Percentiles rank a stretch among this genome's conserved stretches.
phyloP scores from a whole-genome alignment of 2,888 invertebrate species.

The Selenia dentaria region DNA sequence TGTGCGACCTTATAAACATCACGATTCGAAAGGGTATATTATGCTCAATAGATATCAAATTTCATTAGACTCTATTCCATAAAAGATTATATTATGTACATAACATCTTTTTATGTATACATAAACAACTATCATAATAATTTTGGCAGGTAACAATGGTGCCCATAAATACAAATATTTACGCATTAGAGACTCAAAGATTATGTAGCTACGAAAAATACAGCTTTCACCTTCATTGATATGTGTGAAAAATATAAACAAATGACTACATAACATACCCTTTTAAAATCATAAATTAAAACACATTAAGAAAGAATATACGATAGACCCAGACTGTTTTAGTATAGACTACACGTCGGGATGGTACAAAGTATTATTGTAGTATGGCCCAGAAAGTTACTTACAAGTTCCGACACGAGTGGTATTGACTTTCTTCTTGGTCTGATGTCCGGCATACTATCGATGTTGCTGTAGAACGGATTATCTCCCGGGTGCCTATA shows the following conservation, averaged over 20 bases:
- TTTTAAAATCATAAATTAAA: slow-evolving; percentile 18
- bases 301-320: slow-evolving; percentile 7
- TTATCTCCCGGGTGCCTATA: slow-evolving; percentile 96
- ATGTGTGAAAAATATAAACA: too few relatives aligned
- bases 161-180: too few relatives aligned
- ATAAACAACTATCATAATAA: too few relatives aligned
- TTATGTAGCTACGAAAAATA: too few relatives aligned
- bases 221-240: too few relatives aligned
- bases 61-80: slow-evolving; percentile 15
- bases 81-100: too few relatives aligned
- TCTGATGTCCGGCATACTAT: slow-evolving; percentile 99
- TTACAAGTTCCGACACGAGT: slow-evolving; percentile 99
- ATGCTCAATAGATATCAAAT: slow-evolving; percentile 18
- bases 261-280: slow-evolving; percentile 4
- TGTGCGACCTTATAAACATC: slow-evolving; percentile 25
- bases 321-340: slow-evolving; percentile 64
- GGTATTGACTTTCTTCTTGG: slow-evolving; percentile 98
- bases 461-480: slow-evolving; percentile 99
- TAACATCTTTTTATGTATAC: too few relatives aligned
- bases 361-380: slow-evolving; percentile 41
- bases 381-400: slow-evolving; percentile 66
- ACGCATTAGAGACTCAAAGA: too few relatives aligned
- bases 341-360: slow-evolving; percentile 51
- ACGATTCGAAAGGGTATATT: slow-evolving; percentile 31
- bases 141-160: too few relatives aligned